phyloP scores from a whole-genome alignment of 2,797 vertebrate genomes.

The Lindbergichthys nudifrons region DNA sequence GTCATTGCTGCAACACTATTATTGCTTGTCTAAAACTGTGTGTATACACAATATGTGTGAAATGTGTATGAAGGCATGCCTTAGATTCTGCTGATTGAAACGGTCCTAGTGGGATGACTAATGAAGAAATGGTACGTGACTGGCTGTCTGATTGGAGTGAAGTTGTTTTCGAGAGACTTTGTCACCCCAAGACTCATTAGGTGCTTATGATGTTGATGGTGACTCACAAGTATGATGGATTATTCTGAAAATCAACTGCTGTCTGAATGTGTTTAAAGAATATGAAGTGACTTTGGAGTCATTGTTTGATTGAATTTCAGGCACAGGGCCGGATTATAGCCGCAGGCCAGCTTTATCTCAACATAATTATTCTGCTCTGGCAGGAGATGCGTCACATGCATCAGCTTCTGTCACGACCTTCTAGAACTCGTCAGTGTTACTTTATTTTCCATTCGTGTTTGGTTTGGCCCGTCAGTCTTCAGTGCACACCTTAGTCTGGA shows the following conservation, averaged over 20 bases:
- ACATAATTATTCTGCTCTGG: conserved; percentile 45
- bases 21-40: conserved; percentile 10
- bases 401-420: conserved; percentile 46
- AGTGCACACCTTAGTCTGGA: not conserved
- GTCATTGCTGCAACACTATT: too few species aligned
- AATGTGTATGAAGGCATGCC: conserved; percentile 9
- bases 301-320: conserved; percentile 37
- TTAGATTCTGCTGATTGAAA: conserved; percentile 36
- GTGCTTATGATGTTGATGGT: conserved; percentile 50
- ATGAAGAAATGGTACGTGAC: conserved; percentile 42
- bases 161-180: conserved; percentile 47
- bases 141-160: conserved; percentile 39
- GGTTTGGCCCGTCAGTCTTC: not conserved
- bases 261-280: conserved; percentile 54
- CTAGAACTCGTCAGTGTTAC: conserved; percentile 15
- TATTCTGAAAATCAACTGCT: conserved; percentile 55
- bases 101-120: conserved; percentile 18
- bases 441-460: conserved; percentile 3
- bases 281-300: conserved; percentile 47
- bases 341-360: conserved; percentile 40
- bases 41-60: not conserved
- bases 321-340: conserved; percentile 18
- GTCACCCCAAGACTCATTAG: conserved; percentile 61
- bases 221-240: conserved; percentile 68
- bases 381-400: conserved; percentile 39